A percentile compares a stretch with the other conserved stretches of the same genome.
These are phyloP conservation scores for Oplegnathus fasciatus DNA, from an alignment of 2,113 vertebrate species.

Conservation along the genomic window DNA sequence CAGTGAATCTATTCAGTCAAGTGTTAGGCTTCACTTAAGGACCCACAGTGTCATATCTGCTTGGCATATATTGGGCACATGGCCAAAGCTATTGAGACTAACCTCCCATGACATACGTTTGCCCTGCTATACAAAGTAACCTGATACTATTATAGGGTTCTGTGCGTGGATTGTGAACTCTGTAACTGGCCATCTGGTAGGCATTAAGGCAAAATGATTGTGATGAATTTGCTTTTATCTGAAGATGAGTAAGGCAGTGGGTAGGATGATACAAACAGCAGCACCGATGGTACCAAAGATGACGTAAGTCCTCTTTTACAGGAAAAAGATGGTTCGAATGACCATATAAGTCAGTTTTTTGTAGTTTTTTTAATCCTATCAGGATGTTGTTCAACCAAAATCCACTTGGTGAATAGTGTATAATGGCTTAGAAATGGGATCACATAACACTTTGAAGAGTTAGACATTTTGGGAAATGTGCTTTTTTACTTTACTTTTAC, in stretches of 20 bases:
- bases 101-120: constrained; percentile 46
- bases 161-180: constrained; percentile 46
- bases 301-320: neutral
- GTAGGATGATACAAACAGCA: constrained; percentile 3
- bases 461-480: neutral
- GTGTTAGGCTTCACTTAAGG: constrained; percentile 2
- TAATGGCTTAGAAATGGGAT: neutral
- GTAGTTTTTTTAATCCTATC: neutral
- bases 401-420: neutral
- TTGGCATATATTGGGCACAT: constrained; percentile 46
- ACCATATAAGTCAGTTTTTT: neutral
- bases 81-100: constrained; percentile 46
- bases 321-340: neutral
- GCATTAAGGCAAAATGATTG: constrained; percentile 50
- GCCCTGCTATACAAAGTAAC: constrained; percentile 45
- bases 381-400: neutral
- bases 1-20: neutral
- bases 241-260: constrained; percentile 30
- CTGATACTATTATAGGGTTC: constrained; percentile 47
- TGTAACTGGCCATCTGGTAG: constrained; percentile 58
- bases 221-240: constrained; percentile 58
- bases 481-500: too few relatives aligned
- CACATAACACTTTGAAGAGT: neutral
- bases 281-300: neutral
- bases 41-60: constrained; percentile 28